A percentile compares a stretch with the other conserved stretches of the same genome.
Evolutionary conservation across 2,113 vertebrate genomes (phyloP).

Genomic region (Tretioscincus oriximinensis): DNA sequence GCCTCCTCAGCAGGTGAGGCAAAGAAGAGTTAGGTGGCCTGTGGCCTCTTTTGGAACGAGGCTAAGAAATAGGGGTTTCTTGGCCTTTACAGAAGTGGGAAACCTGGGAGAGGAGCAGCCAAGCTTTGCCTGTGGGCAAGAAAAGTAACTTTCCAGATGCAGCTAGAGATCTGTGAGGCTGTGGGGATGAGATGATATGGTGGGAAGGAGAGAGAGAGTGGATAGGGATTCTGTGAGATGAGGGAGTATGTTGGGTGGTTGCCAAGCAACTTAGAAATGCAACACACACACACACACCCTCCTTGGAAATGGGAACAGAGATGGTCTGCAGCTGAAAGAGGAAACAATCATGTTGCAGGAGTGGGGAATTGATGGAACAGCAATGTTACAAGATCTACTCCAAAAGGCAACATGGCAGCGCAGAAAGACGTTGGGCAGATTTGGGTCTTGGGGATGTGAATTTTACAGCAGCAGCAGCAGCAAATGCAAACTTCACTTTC

Average conservation of each 20-base stretch:
- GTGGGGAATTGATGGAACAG: not conserved
- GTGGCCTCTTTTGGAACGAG: not conserved
- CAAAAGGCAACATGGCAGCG: not conserved
- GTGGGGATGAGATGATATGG: not conserved
- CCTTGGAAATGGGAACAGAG: not conserved
- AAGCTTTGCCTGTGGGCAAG: not conserved
- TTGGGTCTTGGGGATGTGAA: not conserved
- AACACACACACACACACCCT: too few species aligned
- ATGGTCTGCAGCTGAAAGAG: not conserved
- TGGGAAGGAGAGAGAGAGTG: too few species aligned
- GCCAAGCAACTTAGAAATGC: not conserved
- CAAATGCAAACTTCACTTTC: not conserved
- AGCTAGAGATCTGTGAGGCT: not conserved
- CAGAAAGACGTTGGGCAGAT: not conserved
- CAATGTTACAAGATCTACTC: not conserved
- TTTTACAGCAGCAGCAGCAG: too few species aligned
- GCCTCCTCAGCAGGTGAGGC: not conserved
- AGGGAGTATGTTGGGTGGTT: not conserved
- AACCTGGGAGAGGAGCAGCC: not conserved
- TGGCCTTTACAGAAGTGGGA: not conserved
- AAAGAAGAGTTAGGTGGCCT: not conserved
- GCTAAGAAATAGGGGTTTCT: too few species aligned
- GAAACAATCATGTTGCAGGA: not conserved
- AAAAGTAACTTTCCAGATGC: not conserved
- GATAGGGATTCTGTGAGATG: not conserved